Conservation (phyloP, 2,888 invertebrate genomes). For the Drosophila buzzatii region DNA sequence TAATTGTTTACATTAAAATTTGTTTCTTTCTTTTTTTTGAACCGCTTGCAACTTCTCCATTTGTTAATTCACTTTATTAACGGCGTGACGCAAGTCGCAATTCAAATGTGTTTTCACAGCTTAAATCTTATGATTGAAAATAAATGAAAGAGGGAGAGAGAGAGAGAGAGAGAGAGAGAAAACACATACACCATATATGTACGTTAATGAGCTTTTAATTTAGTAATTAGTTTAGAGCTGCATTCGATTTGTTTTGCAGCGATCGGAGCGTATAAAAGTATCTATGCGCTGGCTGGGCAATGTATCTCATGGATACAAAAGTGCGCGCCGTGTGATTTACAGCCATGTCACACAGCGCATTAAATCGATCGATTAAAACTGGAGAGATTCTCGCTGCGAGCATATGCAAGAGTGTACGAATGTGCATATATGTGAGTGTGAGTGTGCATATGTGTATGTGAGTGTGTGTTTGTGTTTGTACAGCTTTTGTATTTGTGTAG, state of each 20-base stretch:
- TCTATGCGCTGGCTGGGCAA: conserved; percentile 13
- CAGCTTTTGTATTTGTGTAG: conserved; percentile 30
- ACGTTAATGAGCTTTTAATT: conserved; percentile 73
- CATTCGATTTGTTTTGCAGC: conserved; percentile 44
- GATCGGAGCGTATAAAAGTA: conserved; percentile 31
- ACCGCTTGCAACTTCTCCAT: conserved; percentile 27
- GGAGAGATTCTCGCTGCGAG: conserved; percentile 48
- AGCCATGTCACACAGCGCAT: conserved; percentile 70
- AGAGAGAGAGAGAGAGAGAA: background rate
- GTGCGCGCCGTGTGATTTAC: conserved; percentile 71
- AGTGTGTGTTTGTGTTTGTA: conserved; percentile 16
- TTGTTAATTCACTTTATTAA: conserved; percentile 26
- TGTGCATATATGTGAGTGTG: conserved; percentile 9
- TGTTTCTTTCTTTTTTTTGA: conserved; percentile 22
- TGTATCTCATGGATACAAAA: conserved; percentile 55
- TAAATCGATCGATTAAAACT: conserved; percentile 76
- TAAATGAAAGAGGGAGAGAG: background rate
- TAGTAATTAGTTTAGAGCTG: conserved; percentile 56
- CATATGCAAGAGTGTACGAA: conserved; percentile 19
- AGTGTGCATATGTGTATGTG: conserved; percentile 1
- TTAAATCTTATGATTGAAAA: conserved; percentile 47
- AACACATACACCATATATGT: conserved; percentile 2
- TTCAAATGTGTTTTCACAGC: conserved; percentile 62
- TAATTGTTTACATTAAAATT: conserved; percentile 47
- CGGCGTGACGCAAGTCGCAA: conserved; percentile 42